Evolutionary conservation across 2,888 invertebrate species (phyloP).

Genomic region (Empis livida): DNA sequence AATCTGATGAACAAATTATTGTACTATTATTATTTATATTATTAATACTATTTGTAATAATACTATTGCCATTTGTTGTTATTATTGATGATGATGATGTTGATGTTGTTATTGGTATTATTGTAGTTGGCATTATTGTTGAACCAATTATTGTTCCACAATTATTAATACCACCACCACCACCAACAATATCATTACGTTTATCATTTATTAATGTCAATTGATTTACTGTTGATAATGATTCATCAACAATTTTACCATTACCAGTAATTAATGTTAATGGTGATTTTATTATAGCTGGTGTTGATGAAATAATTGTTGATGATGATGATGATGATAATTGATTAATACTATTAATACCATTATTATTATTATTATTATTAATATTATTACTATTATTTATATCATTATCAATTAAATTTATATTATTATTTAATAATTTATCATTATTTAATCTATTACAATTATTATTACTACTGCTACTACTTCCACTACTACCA

Average conservation of each 20-base stretch:
- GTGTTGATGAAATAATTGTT: constrained; percentile 8
- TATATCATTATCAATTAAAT: neutral
- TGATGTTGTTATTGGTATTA: too few relatives aligned
- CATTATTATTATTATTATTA: neutral
- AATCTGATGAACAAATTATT: neutral
- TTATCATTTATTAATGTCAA: too few relatives aligned
- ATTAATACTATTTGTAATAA: neutral
- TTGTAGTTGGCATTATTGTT: too few relatives aligned
- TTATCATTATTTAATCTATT: too few relatives aligned
- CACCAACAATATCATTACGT: constrained; percentile 5
- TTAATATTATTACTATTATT: too few relatives aligned
- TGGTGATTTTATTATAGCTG: neutral
- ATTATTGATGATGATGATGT: constrained; percentile 32
- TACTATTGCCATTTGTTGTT: constrained; percentile 18
- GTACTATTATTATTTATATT: neutral
- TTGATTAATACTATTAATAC: neutral
- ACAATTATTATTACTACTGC: neutral
- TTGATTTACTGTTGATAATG: too few relatives aligned
- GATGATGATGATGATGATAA: constrained; percentile 11
- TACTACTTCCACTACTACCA: constrained; percentile 19
- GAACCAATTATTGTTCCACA: constrained; percentile 1
- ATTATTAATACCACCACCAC: too few relatives aligned
- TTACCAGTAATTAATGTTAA: too few relatives aligned
- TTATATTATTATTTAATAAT: neutral
- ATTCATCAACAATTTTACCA: too few relatives aligned